Percentiles rank a stretch among this genome's conserved stretches.
Evolutionary conservation across 2,888 invertebrate species (phyloP).

Genomic region (Lasioglossum marginatum): DNA sequence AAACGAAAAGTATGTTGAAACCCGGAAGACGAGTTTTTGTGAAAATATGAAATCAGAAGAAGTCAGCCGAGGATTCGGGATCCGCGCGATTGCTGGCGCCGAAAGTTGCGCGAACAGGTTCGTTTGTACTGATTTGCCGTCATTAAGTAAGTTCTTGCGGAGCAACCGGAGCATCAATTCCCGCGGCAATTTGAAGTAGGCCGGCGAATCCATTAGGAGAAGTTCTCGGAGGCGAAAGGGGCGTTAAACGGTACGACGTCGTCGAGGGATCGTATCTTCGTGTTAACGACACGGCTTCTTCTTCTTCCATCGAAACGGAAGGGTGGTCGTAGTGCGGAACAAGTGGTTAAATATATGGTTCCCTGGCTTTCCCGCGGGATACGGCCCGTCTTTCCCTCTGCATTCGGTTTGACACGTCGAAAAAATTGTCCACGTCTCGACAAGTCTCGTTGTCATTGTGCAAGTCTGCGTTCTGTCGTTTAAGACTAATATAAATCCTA

Average conservation of each 20-base stretch:
- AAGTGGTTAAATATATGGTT: slow-evolving; percentile 20
- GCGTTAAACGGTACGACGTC: slow-evolving; percentile 71
- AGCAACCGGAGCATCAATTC: slow-evolving; percentile 66
- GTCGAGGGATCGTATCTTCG: slow-evolving; percentile 69
- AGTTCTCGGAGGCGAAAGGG: slow-evolving; percentile 73
- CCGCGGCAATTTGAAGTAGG: slow-evolving; percentile 71
- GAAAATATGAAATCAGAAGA: not conserved
- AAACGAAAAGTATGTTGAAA: not conserved
- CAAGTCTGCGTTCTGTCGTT: not conserved
- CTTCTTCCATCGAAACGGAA: slow-evolving; percentile 56
- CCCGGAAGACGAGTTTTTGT: not conserved
- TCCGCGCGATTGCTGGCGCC: not conserved
- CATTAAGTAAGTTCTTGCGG: slow-evolving; percentile 62
- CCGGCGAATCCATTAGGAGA: slow-evolving; percentile 72
- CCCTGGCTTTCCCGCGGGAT: slow-evolving; percentile 8
- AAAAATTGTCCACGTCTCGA: not conserved
- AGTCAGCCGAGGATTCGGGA: not conserved
- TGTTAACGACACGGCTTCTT: slow-evolving; percentile 69
- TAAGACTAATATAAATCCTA: too few species aligned
- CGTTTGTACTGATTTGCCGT: slow-evolving; percentile 63
- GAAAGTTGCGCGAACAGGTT: slow-evolving; percentile 57
- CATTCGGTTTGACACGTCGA: not conserved
- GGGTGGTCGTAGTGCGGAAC: slow-evolving; percentile 29
- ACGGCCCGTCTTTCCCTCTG: too few species aligned
- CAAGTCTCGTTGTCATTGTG: too few species aligned